A percentile compares a stretch with the other conserved stretches of the same genome.
These are phyloP conservation scores for Ictalurus furcatus DNA, from an alignment of 2,113 vertebrate species.

Conservation along the genomic window DNA sequence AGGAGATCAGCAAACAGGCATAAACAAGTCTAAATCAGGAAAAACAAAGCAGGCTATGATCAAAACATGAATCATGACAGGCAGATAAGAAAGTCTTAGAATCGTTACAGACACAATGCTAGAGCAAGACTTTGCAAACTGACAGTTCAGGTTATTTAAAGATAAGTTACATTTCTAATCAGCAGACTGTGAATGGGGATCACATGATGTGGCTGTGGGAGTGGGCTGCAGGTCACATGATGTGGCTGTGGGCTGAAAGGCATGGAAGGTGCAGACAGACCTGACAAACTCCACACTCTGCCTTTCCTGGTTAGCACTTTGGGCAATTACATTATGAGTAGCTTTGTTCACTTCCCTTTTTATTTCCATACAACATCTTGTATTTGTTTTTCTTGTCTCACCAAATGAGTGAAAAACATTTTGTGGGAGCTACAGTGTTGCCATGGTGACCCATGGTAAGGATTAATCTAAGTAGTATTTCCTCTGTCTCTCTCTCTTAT, in stretches of 20 bases:
- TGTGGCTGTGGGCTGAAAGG: neutral
- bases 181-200: neutral
- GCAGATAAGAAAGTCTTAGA: neutral
- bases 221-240: neutral
- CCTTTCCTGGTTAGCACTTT: neutral
- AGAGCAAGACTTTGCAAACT: neutral
- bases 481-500: neutral
- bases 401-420: slow-evolving; percentile 2
- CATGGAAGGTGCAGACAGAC: neutral
- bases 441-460: slow-evolving; percentile 71
- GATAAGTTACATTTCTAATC: neutral
- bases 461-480: slow-evolving; percentile 65
- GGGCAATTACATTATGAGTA: neutral
- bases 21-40: neutral
- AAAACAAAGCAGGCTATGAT: neutral
- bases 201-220: neutral
- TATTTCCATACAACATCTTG: neutral
- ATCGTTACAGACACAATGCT: neutral
- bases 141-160: neutral
- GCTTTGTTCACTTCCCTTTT: neutral
- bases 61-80: neutral
- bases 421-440: slow-evolving; percentile 65
- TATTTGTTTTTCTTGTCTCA: neutral
- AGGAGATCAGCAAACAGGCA: neutral
- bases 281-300: neutral